Base-by-base conservation (phyloP, 2,113 vertebrate species). In the Phrynosoma blainvillii region DNA sequence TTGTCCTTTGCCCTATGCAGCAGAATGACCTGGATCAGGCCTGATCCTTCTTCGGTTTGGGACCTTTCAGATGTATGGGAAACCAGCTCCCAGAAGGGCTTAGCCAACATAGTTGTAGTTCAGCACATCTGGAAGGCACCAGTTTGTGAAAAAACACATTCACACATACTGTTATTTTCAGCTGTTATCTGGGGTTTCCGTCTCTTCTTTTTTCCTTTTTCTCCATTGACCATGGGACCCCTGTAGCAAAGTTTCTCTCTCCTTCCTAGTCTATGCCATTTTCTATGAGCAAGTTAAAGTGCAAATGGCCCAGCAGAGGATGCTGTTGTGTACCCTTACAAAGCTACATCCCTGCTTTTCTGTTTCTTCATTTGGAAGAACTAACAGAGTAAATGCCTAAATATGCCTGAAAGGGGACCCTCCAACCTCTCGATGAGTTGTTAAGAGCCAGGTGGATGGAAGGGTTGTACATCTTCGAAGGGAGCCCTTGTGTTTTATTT, bases 261-360 rank as follows among this genome's bases (percentile, higher is more conserved):
- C 47, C 47, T 47, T 47, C 47, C 47, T 47, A 47, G 5, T 47
- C 4, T 78, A 73, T 73, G 20, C 65, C 16, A 14, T 68, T 68
- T 77, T 25, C 54, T 13, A 1, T 47, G 13, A 40, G 13, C 47
- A 25, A 79, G 71, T 42, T 32, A 47, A 76, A 32, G 42, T n/a
- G 8, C 25, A 10, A 62, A 21, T 11, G 23, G 3, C 23, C 16
- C 88, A 87, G 90, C 90, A 91, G 87, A 87, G 70, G 54, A 30
- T 7, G 36, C 81, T 85, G 27, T 88, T 79, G 36, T 2, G 79
- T 4, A 5, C 79, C 59, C 40, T 84, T 65, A 62, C 76, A 36
- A 74, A 36, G 11, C 52, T 74, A 56, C 71, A 6, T 1, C 30
- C 18, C 23, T 13, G 27, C n/a, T 62, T 25, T 25, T 30, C 52